Evolutionary conservation across 2,888 invertebrate species (phyloP).

Genomic region (Microdon myrmicae): DNA sequence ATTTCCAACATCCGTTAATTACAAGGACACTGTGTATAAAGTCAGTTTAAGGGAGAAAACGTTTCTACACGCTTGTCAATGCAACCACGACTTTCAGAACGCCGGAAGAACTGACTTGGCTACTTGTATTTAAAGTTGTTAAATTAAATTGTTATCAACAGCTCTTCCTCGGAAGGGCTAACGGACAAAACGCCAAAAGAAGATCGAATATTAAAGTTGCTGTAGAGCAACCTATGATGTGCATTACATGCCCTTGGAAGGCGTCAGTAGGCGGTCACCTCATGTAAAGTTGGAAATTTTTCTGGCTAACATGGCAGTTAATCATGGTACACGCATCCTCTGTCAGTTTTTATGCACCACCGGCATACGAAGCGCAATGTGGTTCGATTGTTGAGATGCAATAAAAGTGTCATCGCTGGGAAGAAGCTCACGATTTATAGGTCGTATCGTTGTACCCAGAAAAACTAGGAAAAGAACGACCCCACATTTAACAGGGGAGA

Average conservation of each 20-base stretch:
- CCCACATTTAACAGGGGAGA: not conserved
- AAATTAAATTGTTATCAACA: too few species aligned
- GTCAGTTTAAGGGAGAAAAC: too few species aligned
- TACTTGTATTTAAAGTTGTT: too few species aligned
- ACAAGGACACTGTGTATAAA: too few species aligned
- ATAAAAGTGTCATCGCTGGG: conserved; percentile 41
- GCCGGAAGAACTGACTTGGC: too few species aligned
- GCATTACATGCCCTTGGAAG: too few species aligned
- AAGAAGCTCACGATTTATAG: conserved; percentile 32
- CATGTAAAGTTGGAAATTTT: conserved; percentile 32
- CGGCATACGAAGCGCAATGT: conserved; percentile 28
- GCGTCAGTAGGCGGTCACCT: conserved; percentile 12
- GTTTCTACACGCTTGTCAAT: too few species aligned
- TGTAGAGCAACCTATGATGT: too few species aligned
- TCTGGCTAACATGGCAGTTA: conserved; percentile 34
- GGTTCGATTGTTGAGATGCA: conserved; percentile 44
- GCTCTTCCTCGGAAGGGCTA: too few species aligned
- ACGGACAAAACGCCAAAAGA: not conserved
- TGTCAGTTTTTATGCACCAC: conserved; percentile 15
- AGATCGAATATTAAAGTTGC: not conserved
- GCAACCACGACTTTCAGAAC: too few species aligned
- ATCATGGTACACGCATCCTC: conserved; percentile 30
- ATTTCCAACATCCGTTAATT: too few species aligned
- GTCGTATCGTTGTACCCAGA: conserved; percentile 28
- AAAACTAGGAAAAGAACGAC: conserved; percentile 1